These are phyloP conservation scores for Agriopis aurantiaria DNA, from an alignment of 2,888 invertebrate genomes.

Conservation along the genomic window DNA sequence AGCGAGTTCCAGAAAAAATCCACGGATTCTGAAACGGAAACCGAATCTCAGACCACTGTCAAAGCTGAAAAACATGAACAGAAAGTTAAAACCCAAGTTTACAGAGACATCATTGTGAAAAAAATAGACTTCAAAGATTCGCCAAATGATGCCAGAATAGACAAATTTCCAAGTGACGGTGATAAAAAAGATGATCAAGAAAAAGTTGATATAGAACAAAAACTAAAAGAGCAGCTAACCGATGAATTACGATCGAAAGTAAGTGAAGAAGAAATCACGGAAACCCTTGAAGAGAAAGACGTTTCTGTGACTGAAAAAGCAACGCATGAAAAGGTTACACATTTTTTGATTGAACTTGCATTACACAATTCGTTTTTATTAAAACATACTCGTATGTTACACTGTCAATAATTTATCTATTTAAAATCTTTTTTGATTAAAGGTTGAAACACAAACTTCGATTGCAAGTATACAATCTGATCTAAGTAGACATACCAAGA, in stretches of 20 bases:
- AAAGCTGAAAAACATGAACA: conserved; percentile 73
- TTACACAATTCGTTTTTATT: background rate
- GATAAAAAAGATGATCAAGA: conserved; percentile 62
- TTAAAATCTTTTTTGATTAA: conserved; percentile 44
- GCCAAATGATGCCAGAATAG: conserved; percentile 60
- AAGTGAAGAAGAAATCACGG: conserved; percentile 73
- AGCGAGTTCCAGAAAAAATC: conserved; percentile 84
- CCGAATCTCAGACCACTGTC: conserved; percentile 82
- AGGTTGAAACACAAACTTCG: conserved; percentile 74
- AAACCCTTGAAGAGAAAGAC: conserved; percentile 73
- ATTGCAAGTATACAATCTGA: conserved; percentile 76
- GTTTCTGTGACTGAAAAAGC: conserved; percentile 63
- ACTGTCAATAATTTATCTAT: background rate
- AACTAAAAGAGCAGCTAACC: conserved; percentile 67
- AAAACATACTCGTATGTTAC: too few relatives aligned
- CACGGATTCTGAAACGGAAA: conserved; percentile 84
- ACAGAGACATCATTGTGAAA: conserved; percentile 59
- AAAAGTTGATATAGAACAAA: conserved; percentile 56
- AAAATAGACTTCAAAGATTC: conserved; percentile 56
- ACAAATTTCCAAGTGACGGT: conserved; percentile 58
- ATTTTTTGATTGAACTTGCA: background rate
- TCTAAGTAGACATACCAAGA: conserved; percentile 76
- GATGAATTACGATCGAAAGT: conserved; percentile 68
- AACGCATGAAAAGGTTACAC: conserved; percentile 67
- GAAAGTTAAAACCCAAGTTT: conserved; percentile 60